These are phyloP conservation scores for Troides aeacus DNA, from an alignment of 2,888 invertebrate species.

Conservation along the genomic window DNA sequence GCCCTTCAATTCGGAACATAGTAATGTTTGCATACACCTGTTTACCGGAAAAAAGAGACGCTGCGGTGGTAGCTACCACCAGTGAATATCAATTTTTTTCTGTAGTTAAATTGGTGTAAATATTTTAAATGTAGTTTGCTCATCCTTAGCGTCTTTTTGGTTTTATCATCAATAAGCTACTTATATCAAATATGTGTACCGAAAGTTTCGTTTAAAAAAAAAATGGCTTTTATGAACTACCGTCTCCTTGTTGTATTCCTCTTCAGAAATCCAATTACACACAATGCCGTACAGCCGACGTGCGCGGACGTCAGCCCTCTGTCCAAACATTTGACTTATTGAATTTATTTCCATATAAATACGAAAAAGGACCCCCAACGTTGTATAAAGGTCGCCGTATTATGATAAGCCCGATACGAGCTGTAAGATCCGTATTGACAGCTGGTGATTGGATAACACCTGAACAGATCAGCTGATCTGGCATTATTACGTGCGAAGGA, in stretches of 20 bases:
- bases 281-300: conserved; percentile 1
- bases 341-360: conserved; percentile 30
- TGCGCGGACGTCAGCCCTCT: conserved; percentile 11
- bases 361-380: conserved; percentile 22
- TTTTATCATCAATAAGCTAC: too few species aligned
- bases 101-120: too few species aligned
- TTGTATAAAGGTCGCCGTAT: conserved; percentile 9
- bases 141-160: too few species aligned
- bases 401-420: conserved; percentile 13
- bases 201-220: too few species aligned
- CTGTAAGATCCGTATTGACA: conserved; percentile 13
- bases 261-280: conserved; percentile 19
- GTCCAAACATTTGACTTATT: conserved; percentile 24
- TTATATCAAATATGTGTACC: too few species aligned
- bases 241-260: not conserved
- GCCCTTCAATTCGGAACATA: too few species aligned
- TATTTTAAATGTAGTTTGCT: too few species aligned
- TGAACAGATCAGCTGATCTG: not conserved
- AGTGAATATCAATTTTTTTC: too few species aligned
- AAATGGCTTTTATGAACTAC: too few species aligned
- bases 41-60: too few species aligned
- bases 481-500: not conserved
- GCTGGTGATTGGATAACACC: conserved; percentile 17
- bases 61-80: too few species aligned
- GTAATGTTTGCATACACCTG: too few species aligned